Evolutionary conservation across 2,797 vertebrate genomes (phyloP).

Genomic region (Anisognathus igniventris): DNA sequence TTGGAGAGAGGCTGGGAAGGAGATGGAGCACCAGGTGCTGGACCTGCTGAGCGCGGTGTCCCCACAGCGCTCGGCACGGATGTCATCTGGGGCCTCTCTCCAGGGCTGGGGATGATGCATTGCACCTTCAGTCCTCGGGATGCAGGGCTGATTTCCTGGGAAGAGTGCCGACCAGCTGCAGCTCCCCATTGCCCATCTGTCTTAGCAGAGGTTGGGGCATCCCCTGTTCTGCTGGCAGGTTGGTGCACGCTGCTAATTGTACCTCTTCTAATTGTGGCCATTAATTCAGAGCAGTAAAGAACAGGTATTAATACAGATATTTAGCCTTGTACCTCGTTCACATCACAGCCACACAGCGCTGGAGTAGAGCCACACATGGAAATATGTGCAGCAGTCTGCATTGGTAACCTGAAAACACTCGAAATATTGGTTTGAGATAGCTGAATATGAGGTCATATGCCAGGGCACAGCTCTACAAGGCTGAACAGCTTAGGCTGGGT

Average conservation of each 20-base stretch:
- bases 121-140: neutral
- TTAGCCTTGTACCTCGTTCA: neutral
- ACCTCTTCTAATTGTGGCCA: neutral
- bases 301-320: neutral
- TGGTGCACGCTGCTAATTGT: neutral
- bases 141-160: neutral
- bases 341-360: fast-evolving
- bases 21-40: neutral
- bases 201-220: neutral
- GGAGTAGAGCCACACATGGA: neutral
- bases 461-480: neutral
- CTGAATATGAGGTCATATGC: neutral
- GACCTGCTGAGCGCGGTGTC: neutral
- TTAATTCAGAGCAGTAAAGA: neutral
- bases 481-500: neutral
- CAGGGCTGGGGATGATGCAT: neutral
- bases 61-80: fast-evolving
- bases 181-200: neutral
- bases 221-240: neutral
- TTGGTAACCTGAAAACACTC: neutral
- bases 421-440: neutral
- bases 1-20: neutral
- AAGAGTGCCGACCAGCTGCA: neutral
- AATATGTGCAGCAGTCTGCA: neutral
- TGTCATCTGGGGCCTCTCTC: neutral